Base-by-base conservation (phyloP, 92 coral and sea anemone genomes). In the Bergia puertoricense region DNA sequence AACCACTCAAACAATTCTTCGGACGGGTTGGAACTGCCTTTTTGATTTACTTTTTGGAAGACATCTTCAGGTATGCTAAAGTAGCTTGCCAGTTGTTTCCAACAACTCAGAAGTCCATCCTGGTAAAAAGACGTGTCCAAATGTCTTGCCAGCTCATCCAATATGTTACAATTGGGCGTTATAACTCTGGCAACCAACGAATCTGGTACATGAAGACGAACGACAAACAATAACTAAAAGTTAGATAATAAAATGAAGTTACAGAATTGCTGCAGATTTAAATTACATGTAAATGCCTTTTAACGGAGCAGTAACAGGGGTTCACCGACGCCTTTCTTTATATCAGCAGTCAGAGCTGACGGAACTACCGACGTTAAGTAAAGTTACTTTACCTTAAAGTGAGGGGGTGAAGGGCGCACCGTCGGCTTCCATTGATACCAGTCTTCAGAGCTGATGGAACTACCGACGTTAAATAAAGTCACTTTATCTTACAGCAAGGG, bases 81-180 rank as follows among this genome's bases (percentile, higher is more conserved):
- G 50, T 81, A 66, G 74, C 72, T 39, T 40, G 85, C 85, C 8
- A 81, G 50, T 81, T 81, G 85, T 62, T 81, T 39, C 85, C 85
- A 81, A 81, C 23, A 39, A 20, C 85, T 10, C 85, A 57, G 37
- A 18, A 54, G 10, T 9, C 74, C 85, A 81, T 81, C 85, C 0
- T 41, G 74, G 48, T 0, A 39, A 14, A 59, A 57, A 5, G 85
- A 36, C 13, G 16, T 81, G 85, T 81, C 85, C 72, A 81, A 13
- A n/a, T 8, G 36, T 56, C 85, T 38, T 57, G 85, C 85, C 36
- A 81, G 5, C 44, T 59, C 46, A 43, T 81, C 85, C 74, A 57
- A 40, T 37, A 81, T 59, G 38, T 11, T 37, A 16, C 6, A 0
- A 65, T 59, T 38, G 15, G 0, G 4, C 72, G 18, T 0, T 59